These are phyloP conservation scores for Enteromius argenteus DNA, from an alignment of 2,797 vertebrate species.

Conservation along the genomic window DNA sequence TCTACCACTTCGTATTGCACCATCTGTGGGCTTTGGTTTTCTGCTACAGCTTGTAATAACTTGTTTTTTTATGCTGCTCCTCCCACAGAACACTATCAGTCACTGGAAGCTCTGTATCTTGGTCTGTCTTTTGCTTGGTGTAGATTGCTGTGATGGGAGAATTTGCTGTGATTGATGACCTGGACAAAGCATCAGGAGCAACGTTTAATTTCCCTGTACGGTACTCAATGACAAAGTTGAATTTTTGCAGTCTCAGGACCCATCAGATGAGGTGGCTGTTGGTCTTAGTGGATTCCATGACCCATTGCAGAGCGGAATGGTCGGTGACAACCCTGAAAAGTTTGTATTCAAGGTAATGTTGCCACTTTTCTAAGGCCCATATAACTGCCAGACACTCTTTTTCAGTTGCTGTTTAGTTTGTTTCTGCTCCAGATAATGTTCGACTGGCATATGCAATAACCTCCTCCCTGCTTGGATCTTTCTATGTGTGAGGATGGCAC, in stretches of 20 bases:
- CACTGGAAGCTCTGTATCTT: background rate
- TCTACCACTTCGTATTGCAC: too few relatives aligned
- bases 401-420: background rate
- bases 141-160: background rate
- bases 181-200: background rate
- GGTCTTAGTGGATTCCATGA: background rate
- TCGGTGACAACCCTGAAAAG: too few relatives aligned
- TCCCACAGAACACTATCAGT: background rate
- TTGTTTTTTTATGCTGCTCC: too few relatives aligned
- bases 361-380: too few relatives aligned
- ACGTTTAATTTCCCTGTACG: background rate
- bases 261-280: background rate
- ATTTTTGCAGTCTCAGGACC: background rate
- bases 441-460: background rate
- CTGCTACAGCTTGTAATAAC: too few relatives aligned
- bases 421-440: background rate
- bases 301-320: background rate
- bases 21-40: too few relatives aligned
- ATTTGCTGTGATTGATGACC: background rate
- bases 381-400: background rate
- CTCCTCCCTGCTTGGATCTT: background rate
- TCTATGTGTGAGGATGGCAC: background rate
- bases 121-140: background rate
- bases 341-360: too few relatives aligned
- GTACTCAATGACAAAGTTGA: background rate